Conservation (phyloP, 2,113 vertebrate species). For the Amphiprion percula region DNA sequence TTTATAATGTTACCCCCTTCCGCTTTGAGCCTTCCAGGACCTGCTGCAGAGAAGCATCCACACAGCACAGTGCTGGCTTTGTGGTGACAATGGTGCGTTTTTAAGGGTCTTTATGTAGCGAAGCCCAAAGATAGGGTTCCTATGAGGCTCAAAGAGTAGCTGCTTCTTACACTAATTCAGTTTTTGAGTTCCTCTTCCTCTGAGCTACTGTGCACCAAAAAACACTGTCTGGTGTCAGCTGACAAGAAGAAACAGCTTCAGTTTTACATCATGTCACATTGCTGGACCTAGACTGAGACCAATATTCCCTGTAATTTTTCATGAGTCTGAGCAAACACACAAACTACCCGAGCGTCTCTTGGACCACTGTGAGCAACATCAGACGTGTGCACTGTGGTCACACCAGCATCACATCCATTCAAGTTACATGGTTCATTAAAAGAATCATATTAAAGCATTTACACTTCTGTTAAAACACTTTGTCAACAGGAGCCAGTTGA, state of each 20-base stretch:
- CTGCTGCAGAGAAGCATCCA: background rate
- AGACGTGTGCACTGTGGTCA: too few species aligned
- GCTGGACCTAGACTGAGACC: background rate
- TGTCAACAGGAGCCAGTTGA: too few species aligned
- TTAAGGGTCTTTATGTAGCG: background rate
- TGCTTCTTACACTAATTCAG: background rate
- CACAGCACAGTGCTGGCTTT: background rate
- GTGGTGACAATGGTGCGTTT: background rate
- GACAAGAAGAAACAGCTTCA: background rate
- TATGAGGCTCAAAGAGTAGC: background rate
- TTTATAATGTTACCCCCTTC: background rate
- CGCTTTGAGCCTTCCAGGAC: background rate
- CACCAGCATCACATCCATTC: too few species aligned
- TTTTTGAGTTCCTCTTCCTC: background rate
- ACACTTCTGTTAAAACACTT: too few species aligned
- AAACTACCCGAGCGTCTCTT: too few species aligned
- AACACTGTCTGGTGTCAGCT: background rate
- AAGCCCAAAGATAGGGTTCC: background rate
- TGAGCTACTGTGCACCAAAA: constrained; percentile 5
- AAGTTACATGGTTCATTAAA: too few species aligned
- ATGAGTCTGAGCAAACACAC: too few species aligned
- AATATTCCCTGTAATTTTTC: too few species aligned
- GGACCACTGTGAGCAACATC: too few species aligned
- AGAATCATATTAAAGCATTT: too few species aligned
- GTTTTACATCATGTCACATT: constrained; percentile 19